phyloP scores from a whole-genome alignment of 2,113 vertebrate species.

The Microcebus ravelobensis region DNA sequence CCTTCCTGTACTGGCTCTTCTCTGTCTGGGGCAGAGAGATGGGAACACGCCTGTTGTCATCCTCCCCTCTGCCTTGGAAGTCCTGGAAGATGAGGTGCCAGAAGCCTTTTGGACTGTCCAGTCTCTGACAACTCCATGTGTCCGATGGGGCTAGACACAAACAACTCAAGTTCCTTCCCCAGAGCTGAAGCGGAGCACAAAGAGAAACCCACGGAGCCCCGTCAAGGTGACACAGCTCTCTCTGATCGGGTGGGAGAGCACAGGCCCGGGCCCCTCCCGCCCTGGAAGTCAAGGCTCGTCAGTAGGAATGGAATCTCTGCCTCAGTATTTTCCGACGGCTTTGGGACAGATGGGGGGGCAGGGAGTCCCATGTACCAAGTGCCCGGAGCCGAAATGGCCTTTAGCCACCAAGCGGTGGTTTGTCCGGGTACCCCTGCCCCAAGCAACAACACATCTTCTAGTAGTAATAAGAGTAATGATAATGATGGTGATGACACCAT shows the following conservation, averaged over 20 bases:
- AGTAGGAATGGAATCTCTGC: background rate
- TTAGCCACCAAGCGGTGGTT: background rate
- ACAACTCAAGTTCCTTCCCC: background rate
- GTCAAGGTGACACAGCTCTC: background rate
- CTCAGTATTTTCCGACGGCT: background rate
- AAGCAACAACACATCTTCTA: background rate
- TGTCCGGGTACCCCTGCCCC: background rate
- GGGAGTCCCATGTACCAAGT: background rate
- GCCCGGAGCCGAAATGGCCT: background rate
- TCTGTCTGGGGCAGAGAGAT: conserved; percentile 48
- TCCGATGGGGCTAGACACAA: background rate
- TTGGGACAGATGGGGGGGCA: background rate
- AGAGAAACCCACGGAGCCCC: fast-evolving
- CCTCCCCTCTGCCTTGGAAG: conserved; percentile 64
- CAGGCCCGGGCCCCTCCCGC: background rate
- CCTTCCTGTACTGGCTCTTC: background rate
- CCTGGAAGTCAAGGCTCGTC: background rate
- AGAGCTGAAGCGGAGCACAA: background rate
- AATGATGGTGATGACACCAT: fast-evolving
- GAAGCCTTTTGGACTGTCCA: background rate
- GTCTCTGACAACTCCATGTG: conserved; percentile 11
- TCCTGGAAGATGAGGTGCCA: conserved; percentile 7
- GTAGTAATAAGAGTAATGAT: background rate
- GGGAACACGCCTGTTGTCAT: background rate
- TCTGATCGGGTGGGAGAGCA: background rate